Percentiles rank a stretch among this genome's conserved stretches.
phyloP scores from a whole-genome alignment of 2,888 invertebrate species.

The Ephialtes manifestator region DNA sequence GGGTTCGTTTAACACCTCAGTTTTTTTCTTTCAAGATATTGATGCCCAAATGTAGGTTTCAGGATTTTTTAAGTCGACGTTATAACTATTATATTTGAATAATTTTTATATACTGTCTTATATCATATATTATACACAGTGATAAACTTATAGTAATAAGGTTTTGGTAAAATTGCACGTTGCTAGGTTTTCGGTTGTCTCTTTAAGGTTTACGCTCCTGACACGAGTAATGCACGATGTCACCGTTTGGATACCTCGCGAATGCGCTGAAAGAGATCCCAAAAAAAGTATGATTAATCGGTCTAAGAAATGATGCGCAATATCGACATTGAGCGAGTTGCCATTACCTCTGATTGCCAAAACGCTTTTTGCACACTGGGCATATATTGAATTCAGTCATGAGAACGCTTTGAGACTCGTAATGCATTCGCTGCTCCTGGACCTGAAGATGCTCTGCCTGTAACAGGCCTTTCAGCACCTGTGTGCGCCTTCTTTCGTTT shows the following conservation, averaged over 20 bases:
- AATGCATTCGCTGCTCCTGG: conserved; percentile 92
- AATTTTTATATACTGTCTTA: neutral
- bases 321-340: neutral
- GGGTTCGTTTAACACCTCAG: too few relatives aligned
- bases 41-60: neutral
- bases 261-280: conserved; percentile 90
- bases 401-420: conserved; percentile 93
- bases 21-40: too few relatives aligned
- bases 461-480: conserved; percentile 93
- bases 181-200: neutral
- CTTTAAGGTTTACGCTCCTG: conserved; percentile 87
- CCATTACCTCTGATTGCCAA: conserved; percentile 94
- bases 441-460: conserved; percentile 95
- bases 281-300: conserved; percentile 45
- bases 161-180: conserved; percentile 48
- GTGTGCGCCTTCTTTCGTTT: conserved; percentile 90
- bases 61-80: neutral
- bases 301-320: neutral
- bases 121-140: conserved; percentile 1
- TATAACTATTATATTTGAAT: neutral
- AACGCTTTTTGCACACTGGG: conserved; percentile 96
- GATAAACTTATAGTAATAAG: conserved; percentile 20
- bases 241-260: conserved; percentile 96
- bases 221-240: conserved; percentile 97
- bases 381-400: conserved; percentile 96